Conservation (phyloP, 2,797 vertebrate genomes). For the Stomatorhinus walkeri region DNA sequence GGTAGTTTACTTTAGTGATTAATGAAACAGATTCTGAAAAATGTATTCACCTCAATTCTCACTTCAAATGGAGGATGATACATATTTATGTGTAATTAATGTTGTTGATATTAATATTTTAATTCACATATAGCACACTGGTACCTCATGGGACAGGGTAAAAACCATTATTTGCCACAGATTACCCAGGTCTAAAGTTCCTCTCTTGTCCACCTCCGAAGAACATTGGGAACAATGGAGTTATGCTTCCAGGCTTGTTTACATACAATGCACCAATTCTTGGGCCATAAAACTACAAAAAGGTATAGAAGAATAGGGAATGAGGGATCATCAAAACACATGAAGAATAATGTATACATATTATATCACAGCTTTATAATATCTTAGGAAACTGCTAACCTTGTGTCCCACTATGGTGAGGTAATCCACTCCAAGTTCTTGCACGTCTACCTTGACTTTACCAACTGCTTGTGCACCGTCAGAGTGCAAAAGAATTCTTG, state of each 20-base stretch:
- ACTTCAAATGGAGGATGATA: neutral
- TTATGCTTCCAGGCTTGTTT: constrained; percentile 55
- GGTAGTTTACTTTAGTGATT: neutral
- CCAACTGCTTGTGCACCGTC: constrained; percentile 90
- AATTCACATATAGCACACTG: neutral
- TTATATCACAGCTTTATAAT: neutral
- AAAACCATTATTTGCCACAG: constrained; percentile 14
- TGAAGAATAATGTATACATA: neutral
- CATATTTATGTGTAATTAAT: neutral
- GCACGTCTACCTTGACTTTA: constrained; percentile 73
- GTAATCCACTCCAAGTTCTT: constrained; percentile 82
- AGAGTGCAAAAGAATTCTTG: constrained; percentile 75
- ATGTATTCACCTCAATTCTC: neutral
- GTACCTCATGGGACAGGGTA: neutral
- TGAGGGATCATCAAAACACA: neutral
- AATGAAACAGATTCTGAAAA: neutral
- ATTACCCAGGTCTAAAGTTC: constrained; percentile 87
- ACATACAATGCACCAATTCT: constrained; percentile 80
- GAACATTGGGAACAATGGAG: constrained; percentile 76
- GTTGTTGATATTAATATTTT: neutral
- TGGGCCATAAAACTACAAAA: constrained; percentile 80
- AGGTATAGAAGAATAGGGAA: neutral
- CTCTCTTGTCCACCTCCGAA: constrained; percentile 91
- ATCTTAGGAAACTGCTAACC: constrained; percentile 50
- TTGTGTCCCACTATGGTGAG: constrained; percentile 94